Percentiles rank a stretch among this genome's conserved stretches.
Evolutionary conservation across 1,140 invertebrate species (phyloP).

Genomic region (Lucilia cuprina): DNA sequence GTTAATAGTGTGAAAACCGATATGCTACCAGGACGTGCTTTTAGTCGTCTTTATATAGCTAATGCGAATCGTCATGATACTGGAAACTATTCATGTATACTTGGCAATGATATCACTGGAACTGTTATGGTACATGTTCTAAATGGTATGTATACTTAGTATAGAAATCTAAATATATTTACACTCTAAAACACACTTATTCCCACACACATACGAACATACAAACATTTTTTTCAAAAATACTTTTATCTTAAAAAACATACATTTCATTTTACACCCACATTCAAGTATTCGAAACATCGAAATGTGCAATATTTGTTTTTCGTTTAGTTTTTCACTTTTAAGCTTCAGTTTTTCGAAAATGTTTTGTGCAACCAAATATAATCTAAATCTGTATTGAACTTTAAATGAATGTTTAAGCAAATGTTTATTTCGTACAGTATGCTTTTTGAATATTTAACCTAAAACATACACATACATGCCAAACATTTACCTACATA

Average conservation of each 20-base stretch:
- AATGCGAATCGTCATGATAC: conserved; percentile 83
- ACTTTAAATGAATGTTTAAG: neutral
- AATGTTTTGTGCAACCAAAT: neutral
- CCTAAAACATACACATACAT: too few species aligned
- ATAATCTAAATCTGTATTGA: neutral
- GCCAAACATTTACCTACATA: too few species aligned
- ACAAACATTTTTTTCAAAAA: neutral
- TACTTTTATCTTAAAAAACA: neutral
- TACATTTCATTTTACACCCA: neutral
- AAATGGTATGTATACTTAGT: conserved; percentile 70
- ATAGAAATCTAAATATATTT: neutral
- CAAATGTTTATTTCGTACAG: neutral
- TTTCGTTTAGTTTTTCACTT: neutral
- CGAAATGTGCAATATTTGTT: neutral
- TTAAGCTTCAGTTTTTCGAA: neutral
- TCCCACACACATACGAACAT: neutral
- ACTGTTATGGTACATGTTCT: conserved; percentile 82
- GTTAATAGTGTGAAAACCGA: conserved; percentile 80
- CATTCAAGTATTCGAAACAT: neutral
- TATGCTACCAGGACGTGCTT: conserved; percentile 75
- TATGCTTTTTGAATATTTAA: neutral
- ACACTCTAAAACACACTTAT: neutral
- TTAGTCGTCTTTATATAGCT: conserved; percentile 81
- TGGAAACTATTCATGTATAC: conserved; percentile 84
- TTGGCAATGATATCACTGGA: conserved; percentile 78